Conservation (phyloP, 2,888 invertebrate species). For the Nymphalis polychloros region DNA sequence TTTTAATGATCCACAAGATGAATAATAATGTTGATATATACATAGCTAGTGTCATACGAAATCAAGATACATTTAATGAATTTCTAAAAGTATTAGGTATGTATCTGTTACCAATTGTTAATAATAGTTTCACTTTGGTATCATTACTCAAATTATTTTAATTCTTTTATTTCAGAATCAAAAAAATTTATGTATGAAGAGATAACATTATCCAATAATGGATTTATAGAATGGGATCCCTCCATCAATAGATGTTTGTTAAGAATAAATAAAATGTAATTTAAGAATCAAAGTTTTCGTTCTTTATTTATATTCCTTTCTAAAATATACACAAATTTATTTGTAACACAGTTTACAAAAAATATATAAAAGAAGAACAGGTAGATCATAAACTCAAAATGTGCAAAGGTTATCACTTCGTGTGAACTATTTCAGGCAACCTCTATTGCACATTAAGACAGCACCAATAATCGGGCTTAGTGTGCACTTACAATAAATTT, state of each 20-base stretch:
- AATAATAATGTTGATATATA: conserved; percentile 59
- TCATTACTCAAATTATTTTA: neutral
- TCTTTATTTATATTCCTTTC: neutral
- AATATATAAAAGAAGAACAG: too few relatives aligned
- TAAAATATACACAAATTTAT: too few relatives aligned
- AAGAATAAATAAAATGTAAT: conserved; percentile 49
- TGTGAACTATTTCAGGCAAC: too few relatives aligned
- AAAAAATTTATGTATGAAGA: conserved; percentile 46
- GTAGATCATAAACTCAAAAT: too few relatives aligned
- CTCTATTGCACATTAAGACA: too few relatives aligned
- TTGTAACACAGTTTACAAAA: too few relatives aligned
- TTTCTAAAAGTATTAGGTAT: conserved; percentile 83
- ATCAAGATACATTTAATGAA: conserved; percentile 81
- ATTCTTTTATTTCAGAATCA: conserved; percentile 52
- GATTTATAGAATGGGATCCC: conserved; percentile 59
- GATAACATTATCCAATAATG: conserved; percentile 44
- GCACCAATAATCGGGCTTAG: too few relatives aligned
- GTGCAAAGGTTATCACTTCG: too few relatives aligned
- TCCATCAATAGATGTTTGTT: conserved; percentile 54
- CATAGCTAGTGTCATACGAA: conserved; percentile 80
- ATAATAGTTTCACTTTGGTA: too few relatives aligned
- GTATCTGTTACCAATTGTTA: too few relatives aligned
- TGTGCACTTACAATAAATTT: too few relatives aligned
- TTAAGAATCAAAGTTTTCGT: neutral
- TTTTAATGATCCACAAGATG: conserved; percentile 52